These are phyloP conservation scores for Thermophis baileyi DNA, from an alignment of 2,113 vertebrate species.

Conservation along the genomic window DNA sequence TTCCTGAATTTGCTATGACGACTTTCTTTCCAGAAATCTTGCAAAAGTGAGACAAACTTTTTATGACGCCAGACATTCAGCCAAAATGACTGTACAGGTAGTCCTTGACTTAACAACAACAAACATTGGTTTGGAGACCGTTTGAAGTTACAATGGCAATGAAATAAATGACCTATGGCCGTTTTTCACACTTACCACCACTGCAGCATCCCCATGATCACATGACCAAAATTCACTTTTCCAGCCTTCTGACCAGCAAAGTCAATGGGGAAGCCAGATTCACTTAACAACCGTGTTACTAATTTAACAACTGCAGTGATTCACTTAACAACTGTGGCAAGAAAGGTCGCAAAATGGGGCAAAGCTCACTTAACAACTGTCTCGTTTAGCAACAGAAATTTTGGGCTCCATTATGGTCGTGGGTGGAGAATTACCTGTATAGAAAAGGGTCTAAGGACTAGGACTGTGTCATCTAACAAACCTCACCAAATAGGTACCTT, in stretches of 20 bases:
- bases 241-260: background rate
- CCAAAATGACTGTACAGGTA: background rate
- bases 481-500: background rate
- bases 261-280: background rate
- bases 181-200: background rate
- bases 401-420: background rate
- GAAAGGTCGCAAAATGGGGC: background rate
- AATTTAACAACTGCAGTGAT: background rate
- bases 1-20: background rate
- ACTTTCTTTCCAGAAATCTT: slow-evolving; percentile 1
- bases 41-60: background rate
- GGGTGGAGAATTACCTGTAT: background rate
- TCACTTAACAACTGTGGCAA: background rate
- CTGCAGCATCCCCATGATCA: background rate
- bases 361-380: background rate
- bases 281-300: background rate
- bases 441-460: background rate
- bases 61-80: background rate
- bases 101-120: background rate
- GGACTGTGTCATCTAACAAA: background rate
- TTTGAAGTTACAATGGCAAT: background rate
- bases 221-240: background rate
- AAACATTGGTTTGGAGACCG: background rate
- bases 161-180: background rate
- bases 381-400: background rate